Conservation (phyloP, 2,888 invertebrate species). For the Drepana falcataria region DNA sequence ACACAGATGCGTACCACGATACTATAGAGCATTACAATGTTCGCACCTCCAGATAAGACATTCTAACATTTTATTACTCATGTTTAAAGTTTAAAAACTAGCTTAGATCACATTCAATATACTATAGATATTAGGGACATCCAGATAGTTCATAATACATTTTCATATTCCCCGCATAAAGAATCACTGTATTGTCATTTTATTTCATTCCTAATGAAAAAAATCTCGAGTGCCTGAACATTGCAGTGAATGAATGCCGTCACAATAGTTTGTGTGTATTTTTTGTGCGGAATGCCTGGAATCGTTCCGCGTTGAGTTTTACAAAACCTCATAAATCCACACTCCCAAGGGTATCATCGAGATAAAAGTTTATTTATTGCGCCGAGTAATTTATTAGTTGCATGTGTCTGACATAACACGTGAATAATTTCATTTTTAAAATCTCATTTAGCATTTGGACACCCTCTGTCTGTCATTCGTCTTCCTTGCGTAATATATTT, state of each 20-base stretch:
- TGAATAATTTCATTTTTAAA: conserved; percentile 11
- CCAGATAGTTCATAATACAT: not conserved
- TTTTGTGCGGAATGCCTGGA: conserved; percentile 12
- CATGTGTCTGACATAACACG: conserved; percentile 34
- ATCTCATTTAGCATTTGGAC: not conserved
- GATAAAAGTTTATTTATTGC: conserved; percentile 63
- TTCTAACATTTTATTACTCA: not conserved
- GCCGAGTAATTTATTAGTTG: conserved; percentile 46
- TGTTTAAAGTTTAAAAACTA: no score
- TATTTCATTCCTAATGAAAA: conserved; percentile 2
- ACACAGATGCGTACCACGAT: conserved; percentile 45
- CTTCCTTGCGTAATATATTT: not conserved
- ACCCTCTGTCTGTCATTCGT: not conserved
- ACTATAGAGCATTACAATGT: conserved; percentile 27
- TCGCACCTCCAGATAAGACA: conserved; percentile 18
- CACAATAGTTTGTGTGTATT: conserved; percentile 9
- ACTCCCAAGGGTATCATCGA: conserved; percentile 47
- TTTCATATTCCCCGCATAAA: not conserved
- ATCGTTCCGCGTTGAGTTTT: conserved; percentile 28
- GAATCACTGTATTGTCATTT: not conserved
- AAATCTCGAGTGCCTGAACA: conserved; percentile 1
- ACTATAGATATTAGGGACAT: not conserved
- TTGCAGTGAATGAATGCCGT: conserved; percentile 12
- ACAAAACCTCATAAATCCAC: conserved; percentile 51
- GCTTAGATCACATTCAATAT: no score